Base-by-base conservation (phyloP, 2,888 invertebrate genomes). In the Barypeithes pellucidus region DNA sequence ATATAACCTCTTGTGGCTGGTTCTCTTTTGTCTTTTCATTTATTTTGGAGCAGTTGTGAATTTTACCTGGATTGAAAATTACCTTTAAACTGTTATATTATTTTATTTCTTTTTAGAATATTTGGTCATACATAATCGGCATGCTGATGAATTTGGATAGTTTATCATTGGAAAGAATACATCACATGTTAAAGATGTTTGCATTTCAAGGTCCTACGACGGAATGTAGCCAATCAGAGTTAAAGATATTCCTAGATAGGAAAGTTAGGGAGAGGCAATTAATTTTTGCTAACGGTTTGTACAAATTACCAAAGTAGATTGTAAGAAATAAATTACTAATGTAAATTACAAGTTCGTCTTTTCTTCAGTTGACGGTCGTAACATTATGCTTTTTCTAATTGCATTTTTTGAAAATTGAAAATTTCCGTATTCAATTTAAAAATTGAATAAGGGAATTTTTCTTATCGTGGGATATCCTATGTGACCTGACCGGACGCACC, bases 101-200 rank as follows among this genome's bases (percentile, higher is more conserved):
- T 39, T 75, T 63, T 33, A 52, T 72, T 79, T 76, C 79, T 78
- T 79, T 83, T 43, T 82, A 91, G 90, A 91, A 93, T 54, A 97
- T 97, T 85, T 98, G 98, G 98, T 95, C 97, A 0, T 98, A 98
- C 82, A 97, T 98, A 80, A 94, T 96, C 54, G 98, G 97, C 16
- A 98, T 98, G 98, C 87, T 98, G 70, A 97, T 97, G 11, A 98
- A 98, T 88, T 88, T 98, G 77, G 97, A 97, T 81, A 95, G 94
- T 0, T 88, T 98, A 83, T 94, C 97, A 0, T 87, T 98, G 77
- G 97, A 98, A 79, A 89, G 97, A 66, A 98, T 98, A 80, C 96
- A 97, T 86, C 95, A 96, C 83, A 98, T 98, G 97, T 86, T 98
- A 74, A 96, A 96, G 85, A 95, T 98, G 93, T 98, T 98, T 88